A percentile compares a stretch with the other conserved stretches of the same genome.
Evolutionary conservation across 2,888 invertebrate species (phyloP).

Genomic region (Peribatodes rhomboidaria): DNA sequence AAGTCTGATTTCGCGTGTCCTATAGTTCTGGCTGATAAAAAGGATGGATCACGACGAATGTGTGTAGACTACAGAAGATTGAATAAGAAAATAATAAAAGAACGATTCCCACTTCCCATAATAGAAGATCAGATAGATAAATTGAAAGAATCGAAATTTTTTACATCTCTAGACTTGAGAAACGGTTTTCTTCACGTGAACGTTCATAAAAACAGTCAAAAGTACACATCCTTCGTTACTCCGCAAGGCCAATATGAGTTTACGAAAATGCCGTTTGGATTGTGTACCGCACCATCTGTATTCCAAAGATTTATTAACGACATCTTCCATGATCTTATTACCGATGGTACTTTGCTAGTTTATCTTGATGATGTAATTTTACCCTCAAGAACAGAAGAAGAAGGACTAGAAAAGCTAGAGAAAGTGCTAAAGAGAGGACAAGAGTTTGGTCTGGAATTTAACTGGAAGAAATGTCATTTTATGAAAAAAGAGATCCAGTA

Average conservation of each 20-base stretch:
- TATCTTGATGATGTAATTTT: too few relatives aligned
- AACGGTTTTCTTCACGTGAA: neutral
- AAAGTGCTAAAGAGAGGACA: too few relatives aligned
- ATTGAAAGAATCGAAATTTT: neutral
- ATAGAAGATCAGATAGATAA: constrained; percentile 3
- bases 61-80: neutral
- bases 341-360: too few relatives aligned
- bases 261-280: neutral
- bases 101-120: neutral
- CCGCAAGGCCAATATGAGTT: neutral
- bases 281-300: neutral
- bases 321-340: too few relatives aligned
- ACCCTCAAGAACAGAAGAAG: too few relatives aligned
- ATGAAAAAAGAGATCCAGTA: too few relatives aligned
- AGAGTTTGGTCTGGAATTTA: too few relatives aligned
- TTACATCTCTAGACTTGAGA: neutral
- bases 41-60: neutral
- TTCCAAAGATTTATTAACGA: neutral
- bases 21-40: neutral
- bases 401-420: too few relatives aligned
- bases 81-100: neutral
- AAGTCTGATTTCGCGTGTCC: constrained; percentile 1
- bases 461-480: too few relatives aligned
- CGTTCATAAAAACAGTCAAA: neutral
- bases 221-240: neutral